Evolutionary conservation across 2,797 vertebrate species (phyloP).

Genomic region (Semotilus atromaculatus): DNA sequence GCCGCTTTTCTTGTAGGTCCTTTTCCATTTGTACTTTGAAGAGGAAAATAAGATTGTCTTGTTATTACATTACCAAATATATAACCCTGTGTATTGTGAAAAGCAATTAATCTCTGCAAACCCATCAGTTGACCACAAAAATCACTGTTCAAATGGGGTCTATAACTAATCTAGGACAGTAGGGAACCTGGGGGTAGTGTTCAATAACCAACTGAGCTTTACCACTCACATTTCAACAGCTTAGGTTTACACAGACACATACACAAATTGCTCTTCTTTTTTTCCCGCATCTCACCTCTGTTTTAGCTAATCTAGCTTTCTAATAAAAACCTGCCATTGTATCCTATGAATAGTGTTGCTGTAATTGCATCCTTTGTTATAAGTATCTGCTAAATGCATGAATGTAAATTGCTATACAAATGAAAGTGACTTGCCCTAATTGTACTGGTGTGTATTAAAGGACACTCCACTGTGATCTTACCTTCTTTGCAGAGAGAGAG

Average conservation of each 20-base stretch:
- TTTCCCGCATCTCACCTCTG: background rate
- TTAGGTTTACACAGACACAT: background rate
- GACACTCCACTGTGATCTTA: background rate
- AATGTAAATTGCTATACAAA: background rate
- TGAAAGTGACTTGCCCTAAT: background rate
- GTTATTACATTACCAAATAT: background rate
- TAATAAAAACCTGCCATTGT: background rate
- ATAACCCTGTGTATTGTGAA: background rate
- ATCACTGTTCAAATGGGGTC: background rate
- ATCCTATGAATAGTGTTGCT: background rate
- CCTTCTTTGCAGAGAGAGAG: slow-evolving; percentile 80
- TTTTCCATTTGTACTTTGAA: slow-evolving; percentile 65
- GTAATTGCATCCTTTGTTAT: background rate
- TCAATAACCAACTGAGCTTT: background rate
- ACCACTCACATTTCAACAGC: background rate
- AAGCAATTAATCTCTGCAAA: background rate
- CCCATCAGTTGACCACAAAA: background rate
- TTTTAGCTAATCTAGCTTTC: background rate
- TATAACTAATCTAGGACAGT: background rate
- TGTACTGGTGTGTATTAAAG: background rate
- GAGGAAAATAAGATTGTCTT: background rate
- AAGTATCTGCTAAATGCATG: background rate
- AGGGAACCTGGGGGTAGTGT: background rate
- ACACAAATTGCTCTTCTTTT: background rate
- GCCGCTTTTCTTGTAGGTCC: slow-evolving; percentile 85